Evolutionary conservation across 1,140 invertebrate species (phyloP).

Genomic region (Macrosteles quadrilineatus): DNA sequence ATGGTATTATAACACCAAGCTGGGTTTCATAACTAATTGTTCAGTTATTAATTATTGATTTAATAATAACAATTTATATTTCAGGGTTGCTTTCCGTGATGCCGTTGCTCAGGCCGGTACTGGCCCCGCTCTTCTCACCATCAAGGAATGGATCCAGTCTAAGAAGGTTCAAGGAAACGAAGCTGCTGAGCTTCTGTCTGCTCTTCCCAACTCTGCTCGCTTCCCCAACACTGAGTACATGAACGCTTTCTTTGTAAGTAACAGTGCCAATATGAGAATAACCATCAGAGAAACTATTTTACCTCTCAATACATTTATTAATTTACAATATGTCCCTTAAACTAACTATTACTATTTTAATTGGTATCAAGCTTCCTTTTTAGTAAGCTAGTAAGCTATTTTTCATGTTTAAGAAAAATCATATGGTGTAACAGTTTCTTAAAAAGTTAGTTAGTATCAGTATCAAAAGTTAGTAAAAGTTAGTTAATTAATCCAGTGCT

Average conservation of each 20-base stretch:
- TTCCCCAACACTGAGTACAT: constrained; percentile 65
- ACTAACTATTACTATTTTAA: no score
- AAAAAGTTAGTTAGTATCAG: background rate
- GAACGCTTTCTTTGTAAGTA: constrained; percentile 58
- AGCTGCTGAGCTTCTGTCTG: constrained; percentile 57
- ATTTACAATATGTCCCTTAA: no score
- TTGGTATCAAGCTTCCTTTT: no score
- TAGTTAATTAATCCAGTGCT: background rate
- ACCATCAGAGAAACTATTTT: no score
- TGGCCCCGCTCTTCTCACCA: constrained; percentile 59
- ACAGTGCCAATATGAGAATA: no score
- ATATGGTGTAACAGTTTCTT: background rate
- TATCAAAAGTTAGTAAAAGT: background rate
- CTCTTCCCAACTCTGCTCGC: constrained; percentile 54
- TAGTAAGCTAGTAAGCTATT: no score
- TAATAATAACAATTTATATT: constrained; percentile 13
- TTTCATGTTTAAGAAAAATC: background rate
- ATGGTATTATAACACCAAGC: background rate
- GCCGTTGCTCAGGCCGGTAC: constrained; percentile 65
- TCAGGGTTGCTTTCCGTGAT: constrained; percentile 57
- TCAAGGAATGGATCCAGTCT: constrained; percentile 60
- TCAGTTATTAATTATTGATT: background rate
- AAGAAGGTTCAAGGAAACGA: constrained; percentile 56
- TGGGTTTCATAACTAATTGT: background rate
- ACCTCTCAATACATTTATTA: no score